phyloP scores from a whole-genome alignment of 2,888 invertebrate genomes.

The Cataglyphis rosenhaueri region DNA sequence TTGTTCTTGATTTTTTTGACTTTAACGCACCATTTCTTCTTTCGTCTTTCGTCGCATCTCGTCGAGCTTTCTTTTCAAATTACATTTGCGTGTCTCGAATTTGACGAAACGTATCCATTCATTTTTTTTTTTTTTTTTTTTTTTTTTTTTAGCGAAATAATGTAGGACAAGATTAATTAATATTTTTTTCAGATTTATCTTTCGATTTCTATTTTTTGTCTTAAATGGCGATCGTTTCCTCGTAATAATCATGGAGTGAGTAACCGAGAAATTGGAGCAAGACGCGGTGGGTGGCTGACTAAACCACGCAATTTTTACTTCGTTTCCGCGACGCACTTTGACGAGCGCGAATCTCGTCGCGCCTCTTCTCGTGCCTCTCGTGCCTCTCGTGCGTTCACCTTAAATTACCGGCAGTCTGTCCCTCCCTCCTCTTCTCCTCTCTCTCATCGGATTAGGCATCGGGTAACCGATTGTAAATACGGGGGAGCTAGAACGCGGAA shows the following conservation, averaged over 20 bases:
- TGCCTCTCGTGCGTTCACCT: constrained; percentile 48
- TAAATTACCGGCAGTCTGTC: constrained; percentile 69
- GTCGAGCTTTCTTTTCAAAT: constrained; percentile 16
- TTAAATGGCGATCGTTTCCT: background rate
- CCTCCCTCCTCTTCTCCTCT: constrained; percentile 50
- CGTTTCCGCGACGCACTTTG: constrained; percentile 25
- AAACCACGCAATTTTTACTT: constrained; percentile 39
- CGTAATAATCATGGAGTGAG: background rate
- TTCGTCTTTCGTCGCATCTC: constrained; percentile 7
- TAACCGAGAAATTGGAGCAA: constrained; percentile 19
- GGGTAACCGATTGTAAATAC: constrained; percentile 80
- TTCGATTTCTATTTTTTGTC: background rate
- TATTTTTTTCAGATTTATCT: background rate
- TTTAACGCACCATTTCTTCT: background rate
- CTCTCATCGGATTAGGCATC: constrained; percentile 77
- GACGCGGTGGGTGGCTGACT: background rate
- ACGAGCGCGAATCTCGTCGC: constrained; percentile 13
- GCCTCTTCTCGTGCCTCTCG: background rate
- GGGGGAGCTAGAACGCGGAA: constrained; percentile 66
- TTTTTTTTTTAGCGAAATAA: background rate
- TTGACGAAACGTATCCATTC: background rate
- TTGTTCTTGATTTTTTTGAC: constrained; percentile 53
- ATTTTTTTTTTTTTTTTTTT: background rate
- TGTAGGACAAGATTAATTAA: background rate
- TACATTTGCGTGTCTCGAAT: background rate